A percentile compares a stretch with the other conserved stretches of the same genome.
Conservation (phyloP, 2,797 vertebrate genomes). For the Remorina albescens region DNA sequence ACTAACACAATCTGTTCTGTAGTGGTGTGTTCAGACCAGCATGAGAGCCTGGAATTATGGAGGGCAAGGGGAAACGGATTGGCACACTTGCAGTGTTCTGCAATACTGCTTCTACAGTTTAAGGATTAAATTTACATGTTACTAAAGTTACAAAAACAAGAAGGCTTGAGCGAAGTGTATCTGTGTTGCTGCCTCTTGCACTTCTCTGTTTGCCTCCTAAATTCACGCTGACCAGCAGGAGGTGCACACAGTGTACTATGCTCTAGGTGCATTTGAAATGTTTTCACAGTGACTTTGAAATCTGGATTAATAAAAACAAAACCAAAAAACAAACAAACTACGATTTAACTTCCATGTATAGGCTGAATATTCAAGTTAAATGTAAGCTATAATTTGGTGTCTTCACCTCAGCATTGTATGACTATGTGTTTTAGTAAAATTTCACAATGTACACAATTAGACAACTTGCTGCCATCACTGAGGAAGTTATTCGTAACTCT, state of each 20-base stretch:
- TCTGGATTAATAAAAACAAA: conserved; percentile 27
- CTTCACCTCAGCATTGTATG: conserved; percentile 31
- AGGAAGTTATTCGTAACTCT: neutral
- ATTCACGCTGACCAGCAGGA: conserved; percentile 34
- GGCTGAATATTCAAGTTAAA: conserved; percentile 15
- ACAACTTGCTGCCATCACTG: conserved; percentile 9
- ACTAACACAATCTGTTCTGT: conserved; percentile 24
- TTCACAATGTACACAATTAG: conserved; percentile 11
- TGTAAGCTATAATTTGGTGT: conserved; percentile 23
- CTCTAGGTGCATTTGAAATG: conserved; percentile 17
- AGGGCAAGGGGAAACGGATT: conserved; percentile 53
- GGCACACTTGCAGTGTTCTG: conserved; percentile 36
- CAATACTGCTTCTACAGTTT: conserved; percentile 24
- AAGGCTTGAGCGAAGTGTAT: conserved; percentile 23
- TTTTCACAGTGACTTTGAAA: conserved; percentile 25
- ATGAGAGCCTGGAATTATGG: conserved; percentile 28
- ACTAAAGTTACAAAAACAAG: conserved; percentile 27
- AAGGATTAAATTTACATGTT: conserved; percentile 47
- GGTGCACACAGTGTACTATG: conserved; percentile 17
- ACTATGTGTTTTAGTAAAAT: conserved; percentile 23
- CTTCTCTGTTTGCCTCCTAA: conserved; percentile 26
- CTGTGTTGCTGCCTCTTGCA: conserved; percentile 21
- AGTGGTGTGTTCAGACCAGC: conserved; percentile 22
- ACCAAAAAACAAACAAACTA: too few species aligned
- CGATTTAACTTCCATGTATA: neutral